phyloP scores from a whole-genome alignment of 1,140 invertebrate species.

The Drosophila pachea region DNA sequence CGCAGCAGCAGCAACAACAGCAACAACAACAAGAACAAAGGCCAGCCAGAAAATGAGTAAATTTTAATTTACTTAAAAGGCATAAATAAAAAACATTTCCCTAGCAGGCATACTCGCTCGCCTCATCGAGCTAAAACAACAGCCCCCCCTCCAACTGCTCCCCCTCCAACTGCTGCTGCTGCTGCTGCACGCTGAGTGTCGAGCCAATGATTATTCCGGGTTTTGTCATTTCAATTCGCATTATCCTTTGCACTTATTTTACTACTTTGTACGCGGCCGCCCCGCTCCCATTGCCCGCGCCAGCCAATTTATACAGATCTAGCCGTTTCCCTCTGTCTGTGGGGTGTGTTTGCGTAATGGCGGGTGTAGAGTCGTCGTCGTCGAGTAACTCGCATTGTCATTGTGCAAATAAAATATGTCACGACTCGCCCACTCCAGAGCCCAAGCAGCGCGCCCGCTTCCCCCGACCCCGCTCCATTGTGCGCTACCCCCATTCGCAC shows the following conservation, averaged over 20 bases:
- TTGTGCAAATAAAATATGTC: constrained; percentile 79
- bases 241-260: constrained; percentile 78
- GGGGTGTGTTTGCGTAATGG: constrained; percentile 70
- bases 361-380: constrained; percentile 51
- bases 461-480: constrained; percentile 32
- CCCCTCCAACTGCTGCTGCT: not conserved
- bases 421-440: constrained; percentile 66
- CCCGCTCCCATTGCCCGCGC: not conserved
- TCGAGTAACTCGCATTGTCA: constrained; percentile 74
- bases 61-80: constrained; percentile 77
- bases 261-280: constrained; percentile 63
- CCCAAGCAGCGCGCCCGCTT: constrained; percentile 22
- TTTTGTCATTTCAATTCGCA: constrained; percentile 78
- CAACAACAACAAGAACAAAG: constrained; percentile 31
- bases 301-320: constrained; percentile 17
- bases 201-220: constrained; percentile 77
- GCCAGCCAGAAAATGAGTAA: constrained; percentile 53
- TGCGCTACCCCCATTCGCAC: constrained; percentile 27
- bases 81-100: constrained; percentile 59
- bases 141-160: not conserved
- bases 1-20: constrained; percentile 17
- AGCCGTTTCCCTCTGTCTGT: constrained; percentile 28
- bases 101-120: not conserved
- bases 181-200: constrained; percentile 42
- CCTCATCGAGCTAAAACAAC: constrained; percentile 7